Percentiles rank a stretch among this genome's conserved stretches.
Evolutionary conservation across 2,797 vertebrate species (phyloP).

Genomic region (Vespertilio murinus): DNA sequence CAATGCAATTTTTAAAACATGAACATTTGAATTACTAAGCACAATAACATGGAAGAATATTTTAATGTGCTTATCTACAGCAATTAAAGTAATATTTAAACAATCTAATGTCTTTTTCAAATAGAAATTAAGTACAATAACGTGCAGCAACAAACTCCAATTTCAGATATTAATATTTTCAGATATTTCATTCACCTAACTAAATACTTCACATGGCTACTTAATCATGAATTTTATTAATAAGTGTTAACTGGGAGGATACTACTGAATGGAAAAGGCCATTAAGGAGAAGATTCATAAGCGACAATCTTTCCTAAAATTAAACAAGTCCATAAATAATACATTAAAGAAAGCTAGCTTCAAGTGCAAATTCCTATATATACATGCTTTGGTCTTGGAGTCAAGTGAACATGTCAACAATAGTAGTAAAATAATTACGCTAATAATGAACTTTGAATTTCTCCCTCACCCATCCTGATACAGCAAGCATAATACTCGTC

Average conservation of each 20-base stretch:
- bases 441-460: not conserved
- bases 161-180: conserved; percentile 25
- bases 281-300: not conserved
- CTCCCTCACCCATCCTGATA: not conserved
- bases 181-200: conserved; percentile 29
- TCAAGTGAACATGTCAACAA: not conserved
- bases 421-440: conserved; percentile 11
- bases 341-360: not conserved
- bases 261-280: not conserved
- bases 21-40: not conserved
- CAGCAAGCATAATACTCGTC: not conserved
- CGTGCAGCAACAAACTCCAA: not conserved
- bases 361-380: not conserved
- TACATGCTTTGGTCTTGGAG: not conserved
- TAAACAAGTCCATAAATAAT: conserved; percentile 11
- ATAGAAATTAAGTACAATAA: not conserved
- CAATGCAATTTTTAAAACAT: conserved; percentile 43
- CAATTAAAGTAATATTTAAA: conserved; percentile 38
- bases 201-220: not conserved
- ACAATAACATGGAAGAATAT: not conserved
- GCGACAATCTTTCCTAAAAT: not conserved
- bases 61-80: not conserved
- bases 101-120: conserved; percentile 43
- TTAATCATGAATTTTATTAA: not conserved
- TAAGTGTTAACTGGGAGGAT: conserved; percentile 39